Conservation (phyloP, 2,113 vertebrate genomes). For the Cygnus atratus region DNA sequence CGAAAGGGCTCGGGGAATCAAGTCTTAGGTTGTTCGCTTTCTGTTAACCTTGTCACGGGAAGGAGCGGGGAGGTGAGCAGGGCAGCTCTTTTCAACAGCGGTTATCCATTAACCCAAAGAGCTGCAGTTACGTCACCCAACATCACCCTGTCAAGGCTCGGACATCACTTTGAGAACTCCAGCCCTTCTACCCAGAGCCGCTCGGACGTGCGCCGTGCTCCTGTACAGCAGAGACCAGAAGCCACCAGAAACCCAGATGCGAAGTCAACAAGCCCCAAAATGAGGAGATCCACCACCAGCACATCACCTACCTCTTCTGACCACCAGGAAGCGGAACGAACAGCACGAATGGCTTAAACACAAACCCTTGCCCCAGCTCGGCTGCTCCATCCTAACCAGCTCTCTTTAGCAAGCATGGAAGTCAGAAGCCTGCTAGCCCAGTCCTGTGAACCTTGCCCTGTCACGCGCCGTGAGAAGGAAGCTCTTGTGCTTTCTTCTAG, state of each 20-base stretch:
- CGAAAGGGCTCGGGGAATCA: rapidly evolving
- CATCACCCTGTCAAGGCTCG: not conserved
- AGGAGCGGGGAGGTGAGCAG: not conserved
- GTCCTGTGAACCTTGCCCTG: not conserved
- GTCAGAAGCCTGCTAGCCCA: not conserved
- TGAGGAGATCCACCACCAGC: not conserved
- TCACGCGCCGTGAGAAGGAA: not conserved
- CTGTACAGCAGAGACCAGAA: not conserved
- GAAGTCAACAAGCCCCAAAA: not conserved
- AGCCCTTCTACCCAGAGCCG: not conserved
- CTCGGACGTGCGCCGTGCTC: not conserved
- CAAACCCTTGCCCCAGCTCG: not conserved
- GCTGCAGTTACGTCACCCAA: not conserved
- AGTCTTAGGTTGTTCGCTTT: not conserved
- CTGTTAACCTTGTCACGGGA: not conserved
- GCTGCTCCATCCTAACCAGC: not conserved
- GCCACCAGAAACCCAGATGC: not conserved
- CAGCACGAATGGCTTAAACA: not conserved
- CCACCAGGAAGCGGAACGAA: not conserved
- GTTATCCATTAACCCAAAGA: not conserved
- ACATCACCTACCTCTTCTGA: not conserved
- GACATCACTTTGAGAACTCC: not conserved
- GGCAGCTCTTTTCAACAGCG: not conserved
- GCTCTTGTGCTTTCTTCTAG: not conserved
- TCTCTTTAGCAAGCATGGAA: not conserved